Evolutionary conservation across 2,888 invertebrate genomes (phyloP).

Genomic region (Trissolcus japonicus): DNA sequence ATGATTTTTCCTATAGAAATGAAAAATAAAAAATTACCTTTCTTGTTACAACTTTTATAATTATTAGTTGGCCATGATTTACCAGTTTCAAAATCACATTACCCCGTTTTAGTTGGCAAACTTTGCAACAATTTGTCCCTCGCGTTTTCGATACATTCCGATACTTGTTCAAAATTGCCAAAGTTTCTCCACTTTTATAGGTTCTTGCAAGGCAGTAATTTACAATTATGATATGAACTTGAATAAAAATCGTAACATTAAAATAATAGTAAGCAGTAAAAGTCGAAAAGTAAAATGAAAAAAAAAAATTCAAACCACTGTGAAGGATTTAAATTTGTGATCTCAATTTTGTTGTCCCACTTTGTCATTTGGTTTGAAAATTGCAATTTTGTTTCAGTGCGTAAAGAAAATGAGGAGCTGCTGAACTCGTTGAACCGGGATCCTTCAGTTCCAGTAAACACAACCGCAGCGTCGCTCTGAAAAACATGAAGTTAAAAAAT

Average conservation of each 20-base stretch:
- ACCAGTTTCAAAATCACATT: background rate
- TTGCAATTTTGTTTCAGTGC: slow-evolving; percentile 82
- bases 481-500: slow-evolving; percentile 6
- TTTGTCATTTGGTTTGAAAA: slow-evolving; percentile 13
- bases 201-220: too few species aligned
- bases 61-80: background rate
- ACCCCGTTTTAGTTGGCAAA: background rate
- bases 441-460: slow-evolving; percentile 65
- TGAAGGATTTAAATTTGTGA: background rate
- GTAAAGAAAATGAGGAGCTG: slow-evolving; percentile 92
- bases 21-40: background rate
- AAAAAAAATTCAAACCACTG: background rate
- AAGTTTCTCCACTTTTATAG: too few species aligned
- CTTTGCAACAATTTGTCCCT: slow-evolving; percentile 1
- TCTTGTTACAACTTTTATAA: background rate
- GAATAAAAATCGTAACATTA: too few species aligned
- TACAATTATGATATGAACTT: too few species aligned
- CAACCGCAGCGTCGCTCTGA: slow-evolving; percentile 38
- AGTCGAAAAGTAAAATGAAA: background rate
- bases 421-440: slow-evolving; percentile 84
- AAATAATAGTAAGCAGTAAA: too few species aligned
- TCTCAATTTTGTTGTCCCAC: background rate
- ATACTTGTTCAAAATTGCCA: background rate
- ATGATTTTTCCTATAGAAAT: too few species aligned
- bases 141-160: background rate